phyloP scores from a whole-genome alignment of 2,113 vertebrate genomes.

The Oxyura jamaicensis region DNA sequence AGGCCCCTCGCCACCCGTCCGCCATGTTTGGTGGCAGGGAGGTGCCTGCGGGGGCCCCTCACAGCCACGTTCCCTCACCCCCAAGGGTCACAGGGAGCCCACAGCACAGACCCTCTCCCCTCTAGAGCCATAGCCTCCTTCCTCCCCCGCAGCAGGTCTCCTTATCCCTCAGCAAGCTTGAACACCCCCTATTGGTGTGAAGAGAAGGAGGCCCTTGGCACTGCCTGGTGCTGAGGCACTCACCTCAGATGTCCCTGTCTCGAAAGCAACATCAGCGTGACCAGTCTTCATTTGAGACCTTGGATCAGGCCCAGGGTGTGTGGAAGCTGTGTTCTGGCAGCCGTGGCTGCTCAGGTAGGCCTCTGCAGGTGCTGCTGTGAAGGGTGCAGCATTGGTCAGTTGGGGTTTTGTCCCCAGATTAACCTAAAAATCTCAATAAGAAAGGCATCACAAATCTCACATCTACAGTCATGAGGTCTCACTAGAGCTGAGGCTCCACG shows the following conservation, averaged over 20 bases:
- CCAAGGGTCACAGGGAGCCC: no score
- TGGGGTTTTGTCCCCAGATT: fast-evolving
- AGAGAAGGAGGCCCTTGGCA: not conserved
- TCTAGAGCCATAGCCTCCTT: no score
- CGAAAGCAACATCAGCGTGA: not conserved
- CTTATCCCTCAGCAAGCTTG: not conserved
- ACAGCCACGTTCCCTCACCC: fast-evolving
- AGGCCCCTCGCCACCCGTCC: fast-evolving
- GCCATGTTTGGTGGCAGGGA: not conserved
- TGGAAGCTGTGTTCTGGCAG: not conserved
- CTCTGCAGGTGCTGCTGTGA: not conserved
- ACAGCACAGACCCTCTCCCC: not conserved
- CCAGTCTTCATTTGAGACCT: fast-evolving
- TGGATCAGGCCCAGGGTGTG: fast-evolving
- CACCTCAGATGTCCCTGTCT: not conserved
- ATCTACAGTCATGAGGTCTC: not conserved
- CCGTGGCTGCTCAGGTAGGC: not conserved
- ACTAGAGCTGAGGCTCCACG: fast-evolving
- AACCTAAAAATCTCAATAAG: fast-evolving
- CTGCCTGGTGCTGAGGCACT: fast-evolving
- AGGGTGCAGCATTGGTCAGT: fast-evolving
- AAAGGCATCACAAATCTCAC: fast-evolving
- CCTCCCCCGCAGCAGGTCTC: not conserved
- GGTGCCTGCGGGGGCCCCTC: fast-evolving
- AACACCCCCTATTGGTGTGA: not conserved